These are phyloP conservation scores for Macrotrachela quadricornifera DNA, from an alignment of 1,140 invertebrate genomes.

Conservation along the genomic window DNA sequence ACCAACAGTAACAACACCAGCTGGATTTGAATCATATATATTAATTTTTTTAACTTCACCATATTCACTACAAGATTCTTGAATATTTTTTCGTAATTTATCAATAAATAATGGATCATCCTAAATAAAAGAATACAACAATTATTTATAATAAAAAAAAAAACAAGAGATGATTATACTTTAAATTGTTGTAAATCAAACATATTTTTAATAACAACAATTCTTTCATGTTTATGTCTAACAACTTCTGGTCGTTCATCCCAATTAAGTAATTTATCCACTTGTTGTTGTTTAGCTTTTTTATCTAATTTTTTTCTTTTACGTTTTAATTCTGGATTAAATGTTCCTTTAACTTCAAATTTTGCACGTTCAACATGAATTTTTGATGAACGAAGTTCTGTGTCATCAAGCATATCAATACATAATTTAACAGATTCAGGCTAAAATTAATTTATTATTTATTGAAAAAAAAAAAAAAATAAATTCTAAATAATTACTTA, in stretches of 20 bases:
- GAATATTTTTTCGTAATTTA: conserved; percentile 1
- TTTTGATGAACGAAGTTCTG: conserved; percentile 49
- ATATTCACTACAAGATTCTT: neutral
- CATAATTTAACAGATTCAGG: conserved; percentile 81
- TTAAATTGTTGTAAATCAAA: neutral
- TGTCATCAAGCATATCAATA: conserved; percentile 72
- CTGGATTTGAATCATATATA: conserved; percentile 1
- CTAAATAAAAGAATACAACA: neutral
- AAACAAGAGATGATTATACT: too few species aligned
- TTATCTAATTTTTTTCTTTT: conserved; percentile 38
- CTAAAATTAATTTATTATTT: conserved; percentile 28
- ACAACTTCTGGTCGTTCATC: conserved; percentile 8
- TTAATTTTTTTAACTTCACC: conserved; percentile 8
- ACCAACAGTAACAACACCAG: conserved; percentile 2
- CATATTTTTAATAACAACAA: conserved; percentile 8
- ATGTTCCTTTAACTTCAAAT: conserved; percentile 82
- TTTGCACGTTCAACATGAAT: conserved; percentile 67
- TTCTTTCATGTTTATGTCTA: conserved; percentile 7
- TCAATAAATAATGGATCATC: neutral
- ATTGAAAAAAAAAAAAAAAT: conserved; percentile 1
- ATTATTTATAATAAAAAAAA: too few species aligned
- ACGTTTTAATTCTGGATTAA: conserved; percentile 61
- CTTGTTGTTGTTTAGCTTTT: conserved; percentile 3
- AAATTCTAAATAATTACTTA: conserved; percentile 10
- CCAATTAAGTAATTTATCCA: neutral